Evolutionary conservation across 1,140 invertebrate species (phyloP).

Genomic region (Drosophila pachea): DNA sequence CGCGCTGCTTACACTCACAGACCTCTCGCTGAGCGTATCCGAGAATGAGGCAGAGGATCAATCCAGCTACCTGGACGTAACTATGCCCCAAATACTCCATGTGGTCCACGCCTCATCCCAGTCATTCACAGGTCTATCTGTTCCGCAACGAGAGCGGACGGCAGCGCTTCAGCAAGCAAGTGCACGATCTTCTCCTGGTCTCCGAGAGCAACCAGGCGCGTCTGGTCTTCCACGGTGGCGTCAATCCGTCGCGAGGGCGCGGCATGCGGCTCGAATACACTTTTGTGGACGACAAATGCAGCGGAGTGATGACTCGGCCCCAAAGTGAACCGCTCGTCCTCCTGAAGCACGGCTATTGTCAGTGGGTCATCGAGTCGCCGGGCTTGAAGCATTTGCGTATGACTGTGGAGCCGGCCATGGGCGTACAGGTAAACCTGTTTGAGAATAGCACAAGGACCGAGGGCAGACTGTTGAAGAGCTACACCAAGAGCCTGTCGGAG

Average conservation of each 20-base stretch:
- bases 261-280: conserved; percentile 82
- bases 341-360: conserved; percentile 83
- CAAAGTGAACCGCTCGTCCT: too few species aligned
- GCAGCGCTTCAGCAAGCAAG: conserved; percentile 42
- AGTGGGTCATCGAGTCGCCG: conserved; percentile 84
- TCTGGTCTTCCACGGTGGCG: conserved; percentile 83
- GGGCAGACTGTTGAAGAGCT: background rate
- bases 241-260: conserved; percentile 77
- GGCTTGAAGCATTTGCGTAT: conserved; percentile 31
- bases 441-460: conserved; percentile 29
- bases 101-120: conserved; percentile 74
- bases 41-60: conserved; percentile 9
- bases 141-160: conserved; percentile 22
- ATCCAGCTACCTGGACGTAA: conserved; percentile 52
- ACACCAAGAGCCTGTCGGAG: background rate
- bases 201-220: conserved; percentile 86
- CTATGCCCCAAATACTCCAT: conserved; percentile 46
- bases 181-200: conserved; percentile 49
- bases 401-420: too few species aligned
- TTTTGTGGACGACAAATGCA: conserved; percentile 81
- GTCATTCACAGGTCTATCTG: conserved; percentile 54
- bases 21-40: conserved; percentile 85
- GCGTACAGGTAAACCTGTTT: background rate
- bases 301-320: conserved; percentile 82
- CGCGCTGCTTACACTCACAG: conserved; percentile 84